These are phyloP conservation scores for Cremastinae sp. DNA, from an alignment of 2,888 invertebrate species.

Conservation along the genomic window DNA sequence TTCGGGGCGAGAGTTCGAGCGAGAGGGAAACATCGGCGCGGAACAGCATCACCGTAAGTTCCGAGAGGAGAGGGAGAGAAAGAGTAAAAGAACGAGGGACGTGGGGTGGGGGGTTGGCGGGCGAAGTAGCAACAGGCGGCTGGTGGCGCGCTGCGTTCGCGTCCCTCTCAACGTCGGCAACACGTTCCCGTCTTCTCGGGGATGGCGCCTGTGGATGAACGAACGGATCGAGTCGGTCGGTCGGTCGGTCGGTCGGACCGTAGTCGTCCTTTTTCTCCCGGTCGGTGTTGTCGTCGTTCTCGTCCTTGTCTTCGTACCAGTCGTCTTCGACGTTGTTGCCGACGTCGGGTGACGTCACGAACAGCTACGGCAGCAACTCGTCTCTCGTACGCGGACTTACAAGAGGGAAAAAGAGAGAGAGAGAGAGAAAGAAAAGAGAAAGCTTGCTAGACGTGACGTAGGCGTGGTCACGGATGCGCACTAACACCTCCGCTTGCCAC, in stretches of 20 bases:
- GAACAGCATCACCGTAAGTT: conserved; percentile 50
- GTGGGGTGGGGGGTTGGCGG: conserved; percentile 37
- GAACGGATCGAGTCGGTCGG: conserved; percentile 57
- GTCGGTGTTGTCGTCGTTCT: conserved; percentile 41
- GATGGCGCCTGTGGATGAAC: conserved; percentile 69
- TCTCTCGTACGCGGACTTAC: conserved; percentile 11
- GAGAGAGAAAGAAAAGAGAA: conserved; percentile 10
- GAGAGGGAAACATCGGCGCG: conserved; percentile 61
- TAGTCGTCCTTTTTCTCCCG: conserved; percentile 32
- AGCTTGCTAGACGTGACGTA: conserved; percentile 74
- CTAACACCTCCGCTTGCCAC: conserved; percentile 78
- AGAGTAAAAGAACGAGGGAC: conserved; percentile 39
- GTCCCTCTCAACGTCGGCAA: conserved; percentile 63
- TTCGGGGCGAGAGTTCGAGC: conserved; percentile 16
- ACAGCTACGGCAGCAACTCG: conserved; percentile 24
- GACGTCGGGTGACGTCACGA: conserved; percentile 74
- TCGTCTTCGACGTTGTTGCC: conserved; percentile 36
- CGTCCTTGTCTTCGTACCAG: conserved; percentile 15
- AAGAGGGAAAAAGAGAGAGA: too few relatives aligned
- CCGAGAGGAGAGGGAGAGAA: conserved; percentile 44
- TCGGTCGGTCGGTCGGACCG: conserved; percentile 41
- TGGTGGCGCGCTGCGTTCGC: conserved; percentile 59
- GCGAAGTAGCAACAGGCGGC: conserved; percentile 78
- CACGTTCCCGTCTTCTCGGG: conserved; percentile 69
- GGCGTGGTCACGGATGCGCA: conserved; percentile 80